Evolutionary conservation across 2,888 invertebrate genomes (phyloP).

Genomic region (Pocota personata): DNA sequence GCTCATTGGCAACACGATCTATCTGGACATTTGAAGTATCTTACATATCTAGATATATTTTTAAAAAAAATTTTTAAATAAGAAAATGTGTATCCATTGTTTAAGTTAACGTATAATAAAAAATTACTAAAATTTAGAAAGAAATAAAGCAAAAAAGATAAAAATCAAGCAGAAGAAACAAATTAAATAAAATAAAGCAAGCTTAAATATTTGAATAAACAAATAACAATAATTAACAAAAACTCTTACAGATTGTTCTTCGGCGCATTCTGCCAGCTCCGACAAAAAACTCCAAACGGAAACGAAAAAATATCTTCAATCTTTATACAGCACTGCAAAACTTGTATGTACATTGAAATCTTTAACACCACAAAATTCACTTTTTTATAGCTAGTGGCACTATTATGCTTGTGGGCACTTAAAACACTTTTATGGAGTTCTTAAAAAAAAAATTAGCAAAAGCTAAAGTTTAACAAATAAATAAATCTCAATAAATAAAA

Average conservation of each 20-base stretch:
- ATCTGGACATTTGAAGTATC: too few species aligned
- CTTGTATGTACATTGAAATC: background rate
- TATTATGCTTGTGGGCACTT: background rate
- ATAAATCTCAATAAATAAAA: background rate
- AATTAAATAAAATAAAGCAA: background rate
- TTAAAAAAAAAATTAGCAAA: background rate
- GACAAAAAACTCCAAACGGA: slow-evolving; percentile 1
- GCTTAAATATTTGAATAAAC: background rate
- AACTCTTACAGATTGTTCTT: slow-evolving; percentile 78
- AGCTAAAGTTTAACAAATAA: background rate
- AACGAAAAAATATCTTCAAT: background rate
- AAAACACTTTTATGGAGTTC: background rate
- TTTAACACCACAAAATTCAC: background rate
- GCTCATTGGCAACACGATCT: too few species aligned
- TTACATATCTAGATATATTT: too few species aligned
- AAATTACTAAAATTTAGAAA: too few species aligned
- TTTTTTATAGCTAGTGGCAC: background rate
- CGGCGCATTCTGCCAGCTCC: slow-evolving; percentile 75
- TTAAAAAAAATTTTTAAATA: too few species aligned
- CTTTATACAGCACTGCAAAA: background rate
- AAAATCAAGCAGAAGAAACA: background rate
- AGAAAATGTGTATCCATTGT: too few species aligned
- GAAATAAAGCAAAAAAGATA: background rate
- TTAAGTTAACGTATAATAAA: too few species aligned
- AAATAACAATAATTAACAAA: slow-evolving; percentile 14